Percentiles rank a stretch among this genome's conserved stretches.
These are phyloP conservation scores for Athalia rosae DNA, from an alignment of 2,888 invertebrate genomes.

Conservation along the genomic window DNA sequence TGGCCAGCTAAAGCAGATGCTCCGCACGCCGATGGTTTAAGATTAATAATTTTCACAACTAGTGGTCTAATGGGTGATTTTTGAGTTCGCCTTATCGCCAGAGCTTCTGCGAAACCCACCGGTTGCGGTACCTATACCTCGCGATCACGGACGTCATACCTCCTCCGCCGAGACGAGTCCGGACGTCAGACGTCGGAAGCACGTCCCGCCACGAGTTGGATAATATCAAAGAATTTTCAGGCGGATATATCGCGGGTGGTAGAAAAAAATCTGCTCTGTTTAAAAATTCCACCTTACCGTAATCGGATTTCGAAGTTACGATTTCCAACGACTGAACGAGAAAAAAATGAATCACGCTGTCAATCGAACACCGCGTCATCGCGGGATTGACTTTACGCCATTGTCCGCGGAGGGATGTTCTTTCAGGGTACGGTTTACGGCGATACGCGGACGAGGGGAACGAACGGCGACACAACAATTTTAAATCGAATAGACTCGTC, in stretches of 20 bases:
- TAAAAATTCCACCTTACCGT: too few species aligned
- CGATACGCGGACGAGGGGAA: slow-evolving; percentile 9
- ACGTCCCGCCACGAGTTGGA: not conserved
- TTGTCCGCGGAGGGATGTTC: not conserved
- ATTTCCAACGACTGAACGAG: too few species aligned
- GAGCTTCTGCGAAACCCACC: not conserved
- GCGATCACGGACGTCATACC: not conserved
- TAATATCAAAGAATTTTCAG: too few species aligned
- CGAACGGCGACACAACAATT: slow-evolving; percentile 25
- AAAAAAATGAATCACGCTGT: too few species aligned
- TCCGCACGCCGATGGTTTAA: slow-evolving; percentile 40
- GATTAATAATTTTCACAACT: slow-evolving; percentile 39
- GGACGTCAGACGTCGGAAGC: not conserved
- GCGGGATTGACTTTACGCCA: too few species aligned
- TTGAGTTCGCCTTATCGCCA: not conserved
- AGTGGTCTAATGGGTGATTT: not conserved
- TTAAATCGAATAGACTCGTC: slow-evolving; percentile 6
- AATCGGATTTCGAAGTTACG: too few species aligned
- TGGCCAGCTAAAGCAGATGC: slow-evolving; percentile 49
- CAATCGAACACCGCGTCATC: too few species aligned
- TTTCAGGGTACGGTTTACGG: not conserved
- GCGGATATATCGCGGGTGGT: too few species aligned
- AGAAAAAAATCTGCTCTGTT: too few species aligned
- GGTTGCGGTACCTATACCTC: not conserved
- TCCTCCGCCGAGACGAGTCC: not conserved